Conservation (phyloP, 2,797 vertebrate genomes). For the Enteromius anoplus region DNA sequence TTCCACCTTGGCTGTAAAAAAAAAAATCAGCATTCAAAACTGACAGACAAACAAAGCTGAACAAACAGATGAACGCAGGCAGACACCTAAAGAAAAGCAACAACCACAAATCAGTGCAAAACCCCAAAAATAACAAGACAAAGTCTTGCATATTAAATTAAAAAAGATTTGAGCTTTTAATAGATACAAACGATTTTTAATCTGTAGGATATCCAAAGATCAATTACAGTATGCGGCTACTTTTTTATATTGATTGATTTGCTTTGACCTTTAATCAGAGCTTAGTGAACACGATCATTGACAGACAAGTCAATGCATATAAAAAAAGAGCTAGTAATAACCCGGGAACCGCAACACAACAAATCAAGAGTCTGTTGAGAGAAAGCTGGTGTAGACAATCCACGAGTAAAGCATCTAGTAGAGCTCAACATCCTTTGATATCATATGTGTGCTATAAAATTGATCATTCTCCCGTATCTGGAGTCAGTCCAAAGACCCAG, state of each 20-base stretch:
- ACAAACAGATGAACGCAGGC: neutral
- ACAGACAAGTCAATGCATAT: neutral
- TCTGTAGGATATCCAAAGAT: neutral
- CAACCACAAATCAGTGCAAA: neutral
- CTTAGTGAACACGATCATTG: neutral
- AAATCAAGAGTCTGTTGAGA: neutral
- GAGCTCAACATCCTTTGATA: neutral
- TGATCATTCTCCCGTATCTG: conserved; percentile 39
- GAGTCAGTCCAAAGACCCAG: conserved; percentile 9
- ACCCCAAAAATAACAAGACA: neutral
- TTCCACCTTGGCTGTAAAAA: conserved; percentile 1
- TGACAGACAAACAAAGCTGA: conserved; percentile 2
- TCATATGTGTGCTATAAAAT: conserved; percentile 1
- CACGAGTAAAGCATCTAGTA: neutral
- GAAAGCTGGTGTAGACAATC: neutral
- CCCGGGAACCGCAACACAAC: conserved; percentile 4
- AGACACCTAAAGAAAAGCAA: conserved; percentile 23
- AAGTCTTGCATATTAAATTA: neutral
- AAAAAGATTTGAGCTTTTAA: conserved; percentile 7
- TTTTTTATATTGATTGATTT: neutral
- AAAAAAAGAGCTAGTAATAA: neutral
- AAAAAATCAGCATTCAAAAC: conserved; percentile 9
- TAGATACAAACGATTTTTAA: neutral
- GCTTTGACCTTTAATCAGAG: neutral
- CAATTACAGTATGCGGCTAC: neutral